Conservation (phyloP, 2,888 invertebrate species). For the Mamestra brassicae region DNA sequence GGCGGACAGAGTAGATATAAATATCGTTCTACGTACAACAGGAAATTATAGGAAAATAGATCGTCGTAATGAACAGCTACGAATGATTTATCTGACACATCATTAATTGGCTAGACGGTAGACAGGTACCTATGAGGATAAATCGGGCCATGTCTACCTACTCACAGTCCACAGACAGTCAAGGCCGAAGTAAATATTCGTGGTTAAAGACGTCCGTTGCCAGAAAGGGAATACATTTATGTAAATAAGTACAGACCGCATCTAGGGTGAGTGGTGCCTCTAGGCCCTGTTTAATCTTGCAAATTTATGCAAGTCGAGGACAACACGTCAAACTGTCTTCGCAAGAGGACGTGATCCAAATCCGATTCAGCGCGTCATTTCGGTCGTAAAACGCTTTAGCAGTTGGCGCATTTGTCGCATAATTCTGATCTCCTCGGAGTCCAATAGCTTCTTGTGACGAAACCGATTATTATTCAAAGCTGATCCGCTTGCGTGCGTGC, state of each 20-base stretch:
- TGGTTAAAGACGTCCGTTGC: conserved; percentile 65
- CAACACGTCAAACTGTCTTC: conserved; percentile 89
- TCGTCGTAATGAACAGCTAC: conserved; percentile 49
- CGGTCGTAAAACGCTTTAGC: conserved; percentile 87
- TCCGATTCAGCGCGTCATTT: conserved; percentile 87
- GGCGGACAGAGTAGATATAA: neutral
- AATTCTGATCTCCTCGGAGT: conserved; percentile 82
- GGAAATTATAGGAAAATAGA: conserved; percentile 45
- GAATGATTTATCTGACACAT: conserved; percentile 52
- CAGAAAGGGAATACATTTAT: conserved; percentile 83
- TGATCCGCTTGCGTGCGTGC: conserved; percentile 69
- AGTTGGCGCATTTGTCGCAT: conserved; percentile 88
- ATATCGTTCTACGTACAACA: conserved; percentile 6
- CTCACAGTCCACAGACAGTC: conserved; percentile 31
- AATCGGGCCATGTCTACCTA: conserved; percentile 2
- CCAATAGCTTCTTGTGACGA: conserved; percentile 73
- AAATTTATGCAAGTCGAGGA: conserved; percentile 90
- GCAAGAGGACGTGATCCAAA: conserved; percentile 88
- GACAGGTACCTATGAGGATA: conserved; percentile 19
- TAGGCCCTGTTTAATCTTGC: conserved; percentile 86
- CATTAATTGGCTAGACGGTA: conserved; percentile 42
- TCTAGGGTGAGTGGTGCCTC: conserved; percentile 72
- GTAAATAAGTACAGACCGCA: conserved; percentile 82
- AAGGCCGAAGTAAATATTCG: conserved; percentile 67
- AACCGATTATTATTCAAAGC: conserved; percentile 83